Evolutionary conservation across 2,797 vertebrate species (phyloP).

Genomic region (Scyliorhinus canicula): DNA sequence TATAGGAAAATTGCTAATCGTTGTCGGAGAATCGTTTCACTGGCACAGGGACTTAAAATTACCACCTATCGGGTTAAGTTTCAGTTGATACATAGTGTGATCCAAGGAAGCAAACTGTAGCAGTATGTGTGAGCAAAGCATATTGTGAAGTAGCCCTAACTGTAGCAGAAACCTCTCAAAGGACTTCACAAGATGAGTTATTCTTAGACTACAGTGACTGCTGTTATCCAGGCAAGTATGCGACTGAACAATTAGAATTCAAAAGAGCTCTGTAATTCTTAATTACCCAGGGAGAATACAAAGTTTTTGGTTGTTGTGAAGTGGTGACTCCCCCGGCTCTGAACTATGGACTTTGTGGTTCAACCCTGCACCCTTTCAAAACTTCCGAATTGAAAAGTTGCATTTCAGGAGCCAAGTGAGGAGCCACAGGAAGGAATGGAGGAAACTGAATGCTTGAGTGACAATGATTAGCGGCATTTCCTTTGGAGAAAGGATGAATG

Average conservation of each 20-base stretch:
- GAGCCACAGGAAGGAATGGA: slow-evolving; percentile 22
- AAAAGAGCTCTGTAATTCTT: neutral
- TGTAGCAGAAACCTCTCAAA: neutral
- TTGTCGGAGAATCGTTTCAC: neutral
- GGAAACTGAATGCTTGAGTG: slow-evolving; percentile 8
- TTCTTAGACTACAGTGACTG: neutral
- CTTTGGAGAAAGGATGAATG: slow-evolving; percentile 17
- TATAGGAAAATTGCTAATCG: neutral
- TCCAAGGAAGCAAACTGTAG: neutral
- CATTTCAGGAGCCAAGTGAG: neutral
- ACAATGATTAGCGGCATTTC: neutral
- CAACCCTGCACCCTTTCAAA: neutral
- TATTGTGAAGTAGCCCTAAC: neutral
- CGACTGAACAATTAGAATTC: neutral
- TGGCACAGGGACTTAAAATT: neutral
- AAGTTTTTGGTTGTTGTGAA: neutral
- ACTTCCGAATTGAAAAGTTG: neutral
- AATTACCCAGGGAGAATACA: too few relatives aligned
- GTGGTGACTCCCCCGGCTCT: neutral
- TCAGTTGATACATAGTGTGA: neutral
- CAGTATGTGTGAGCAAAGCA: neutral
- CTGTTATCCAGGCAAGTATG: neutral
- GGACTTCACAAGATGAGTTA: neutral
- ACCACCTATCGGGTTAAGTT: neutral
- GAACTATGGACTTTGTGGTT: neutral